Conservation (phyloP, 2,113 vertebrate genomes). For the Gambusia affinis region DNA sequence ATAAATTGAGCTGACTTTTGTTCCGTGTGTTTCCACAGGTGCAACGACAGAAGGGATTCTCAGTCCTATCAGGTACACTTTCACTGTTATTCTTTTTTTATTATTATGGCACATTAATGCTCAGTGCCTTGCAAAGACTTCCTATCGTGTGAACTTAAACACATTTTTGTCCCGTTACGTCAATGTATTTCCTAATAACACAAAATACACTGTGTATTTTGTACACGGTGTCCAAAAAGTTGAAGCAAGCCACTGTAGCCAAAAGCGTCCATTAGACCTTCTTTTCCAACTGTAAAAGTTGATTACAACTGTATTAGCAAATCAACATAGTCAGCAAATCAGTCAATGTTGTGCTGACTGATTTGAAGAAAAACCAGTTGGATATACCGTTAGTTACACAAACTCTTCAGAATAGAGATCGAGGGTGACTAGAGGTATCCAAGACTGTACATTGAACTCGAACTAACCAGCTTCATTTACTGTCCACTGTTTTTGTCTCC, state of each 20-base stretch:
- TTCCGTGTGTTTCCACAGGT: slow-evolving; percentile 80
- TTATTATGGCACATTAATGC: not conserved
- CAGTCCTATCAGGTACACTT: slow-evolving; percentile 93
- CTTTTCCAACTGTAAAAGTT: no score
- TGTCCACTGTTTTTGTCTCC: slow-evolving; percentile 1
- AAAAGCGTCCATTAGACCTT: no score
- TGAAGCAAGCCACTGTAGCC: no score
- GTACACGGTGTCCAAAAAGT: no score
- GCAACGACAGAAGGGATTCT: slow-evolving; percentile 97
- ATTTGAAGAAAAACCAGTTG: no score
- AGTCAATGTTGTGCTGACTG: no score
- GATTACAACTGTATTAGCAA: no score
- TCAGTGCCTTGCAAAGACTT: not conserved
- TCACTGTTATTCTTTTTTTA: not conserved
- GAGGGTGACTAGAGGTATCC: no score
- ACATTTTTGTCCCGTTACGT: not conserved
- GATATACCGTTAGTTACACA: no score
- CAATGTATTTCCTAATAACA: not conserved
- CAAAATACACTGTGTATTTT: no score
- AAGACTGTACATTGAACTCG: not conserved
- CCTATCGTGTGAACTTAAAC: not conserved
- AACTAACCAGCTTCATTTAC: not conserved
- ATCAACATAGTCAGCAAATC: no score
- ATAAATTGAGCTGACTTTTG: not conserved
- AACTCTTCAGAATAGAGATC: no score